Conservation (phyloP, 2,888 invertebrate species). For the Pristionchus mayeri region DNA sequence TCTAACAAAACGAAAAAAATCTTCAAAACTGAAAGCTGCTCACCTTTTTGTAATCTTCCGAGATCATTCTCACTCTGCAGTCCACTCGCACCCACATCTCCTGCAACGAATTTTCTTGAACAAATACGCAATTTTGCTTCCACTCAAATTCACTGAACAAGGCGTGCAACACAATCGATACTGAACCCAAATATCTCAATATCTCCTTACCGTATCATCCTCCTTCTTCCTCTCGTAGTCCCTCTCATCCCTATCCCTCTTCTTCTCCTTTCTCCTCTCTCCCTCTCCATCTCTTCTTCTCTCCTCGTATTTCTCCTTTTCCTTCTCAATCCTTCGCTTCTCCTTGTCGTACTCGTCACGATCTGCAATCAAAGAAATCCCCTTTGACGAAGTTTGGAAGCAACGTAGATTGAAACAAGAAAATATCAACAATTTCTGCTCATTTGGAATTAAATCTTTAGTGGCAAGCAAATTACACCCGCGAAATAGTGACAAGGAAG, state of each 20-base stretch:
- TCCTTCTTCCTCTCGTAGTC: constrained; percentile 22
- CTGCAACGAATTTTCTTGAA: background rate
- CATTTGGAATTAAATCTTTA: background rate
- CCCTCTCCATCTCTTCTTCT: constrained; percentile 27
- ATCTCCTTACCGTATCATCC: constrained; percentile 14
- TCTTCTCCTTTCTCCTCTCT: constrained; percentile 43
- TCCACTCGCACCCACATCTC: constrained; percentile 62
- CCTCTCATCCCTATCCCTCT: constrained; percentile 39
- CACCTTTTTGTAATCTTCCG: constrained; percentile 57
- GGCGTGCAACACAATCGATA: too few species aligned
- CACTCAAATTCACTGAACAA: background rate
- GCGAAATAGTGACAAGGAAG: background rate
- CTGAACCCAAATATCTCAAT: too few species aligned
- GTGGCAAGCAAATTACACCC: too few species aligned
- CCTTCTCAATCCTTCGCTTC: constrained; percentile 51
- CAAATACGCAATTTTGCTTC: too few species aligned
- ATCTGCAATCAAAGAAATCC: constrained; percentile 59
- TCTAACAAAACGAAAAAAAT: too few species aligned
- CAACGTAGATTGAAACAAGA: background rate
- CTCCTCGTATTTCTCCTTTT: constrained; percentile 27
- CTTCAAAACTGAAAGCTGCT: background rate
- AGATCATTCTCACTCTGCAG: constrained; percentile 61
- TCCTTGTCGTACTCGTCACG: constrained; percentile 61
- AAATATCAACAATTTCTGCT: background rate
- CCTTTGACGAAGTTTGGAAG: too few species aligned